Evolutionary conservation across 1,140 invertebrate species (phyloP), one percentile per base, ranked within the genome.

Genomic region (Danaus melanippus): DNA sequence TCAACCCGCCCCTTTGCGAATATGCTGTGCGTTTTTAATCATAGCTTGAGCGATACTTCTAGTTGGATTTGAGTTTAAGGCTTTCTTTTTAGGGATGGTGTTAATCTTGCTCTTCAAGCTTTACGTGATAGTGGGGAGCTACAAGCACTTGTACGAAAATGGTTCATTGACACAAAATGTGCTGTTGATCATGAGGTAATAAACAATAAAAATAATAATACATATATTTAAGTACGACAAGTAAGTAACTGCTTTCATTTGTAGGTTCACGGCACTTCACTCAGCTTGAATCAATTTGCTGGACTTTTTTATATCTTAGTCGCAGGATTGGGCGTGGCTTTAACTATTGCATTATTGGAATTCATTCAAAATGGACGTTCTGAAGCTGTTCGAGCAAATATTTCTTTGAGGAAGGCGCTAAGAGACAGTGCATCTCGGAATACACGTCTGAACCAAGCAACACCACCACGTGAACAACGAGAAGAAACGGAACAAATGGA

Each of bases 261-360:
- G 6, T 52, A 67, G 65, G 49, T 59, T 32, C 58, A 66, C 9
- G 66, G 64, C 9, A 66, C 63, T 79, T 95, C 97, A 66, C 88
- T 99, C 54, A 97, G 96, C 46, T 88, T 99, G 45, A 96, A 94
- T 74, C 99, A 99, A 88, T 95, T 99, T 2, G 97, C 97, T n/a
- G 98, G 98, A 32, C 96, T 99, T 71, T 99, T 99, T 88, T 99
- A 99, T 88, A 98, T 99, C 74, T 89, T 99, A 12, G 96, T 98
- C 71, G 96, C 94, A 42, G 98, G 95, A 53, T 90, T 99, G 42
- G 90, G 96, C 7, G 79, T 98, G 10, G 96, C 97, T 6, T 91
- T 99, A 71, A 88, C 93, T 1, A 93, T 98, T 9, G 96, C 96
- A 10, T 89, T 97, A n/a, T 75, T 96, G 11, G 97, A 99, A 88